phyloP scores from a whole-genome alignment of 2,797 vertebrate genomes.

The Decapterus maruadsi region DNA sequence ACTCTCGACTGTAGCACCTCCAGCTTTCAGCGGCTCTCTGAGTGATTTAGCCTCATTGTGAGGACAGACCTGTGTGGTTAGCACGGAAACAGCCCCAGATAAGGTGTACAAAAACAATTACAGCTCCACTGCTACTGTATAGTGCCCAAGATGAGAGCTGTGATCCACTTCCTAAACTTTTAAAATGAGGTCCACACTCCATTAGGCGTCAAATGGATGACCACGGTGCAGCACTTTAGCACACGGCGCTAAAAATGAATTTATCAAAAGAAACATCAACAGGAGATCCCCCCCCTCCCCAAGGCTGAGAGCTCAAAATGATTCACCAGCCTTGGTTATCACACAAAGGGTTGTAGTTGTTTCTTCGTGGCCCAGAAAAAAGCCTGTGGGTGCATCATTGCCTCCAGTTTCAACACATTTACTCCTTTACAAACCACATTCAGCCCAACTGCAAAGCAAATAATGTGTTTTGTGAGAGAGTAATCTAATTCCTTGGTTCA shows the following conservation, averaged over 20 bases:
- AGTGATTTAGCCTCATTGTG: slow-evolving; percentile 28
- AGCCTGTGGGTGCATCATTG: slow-evolving; percentile 30
- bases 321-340: slow-evolving; percentile 41
- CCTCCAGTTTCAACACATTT: slow-evolving; percentile 29
- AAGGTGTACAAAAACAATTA: slow-evolving; percentile 44
- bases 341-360: slow-evolving; percentile 36
- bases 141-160: slow-evolving; percentile 16
- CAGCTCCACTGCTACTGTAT: slow-evolving; percentile 3
- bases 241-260: slow-evolving; percentile 35
- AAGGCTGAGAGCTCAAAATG: slow-evolving; percentile 26
- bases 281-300: slow-evolving; percentile 18
- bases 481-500: slow-evolving; percentile 67
- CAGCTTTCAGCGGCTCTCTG: not conserved
- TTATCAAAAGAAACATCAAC: slow-evolving; percentile 31
- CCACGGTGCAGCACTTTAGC: slow-evolving; percentile 30
- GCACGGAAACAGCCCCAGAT: slow-evolving; percentile 15
- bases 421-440: slow-evolving; percentile 53
- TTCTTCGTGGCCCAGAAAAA: slow-evolving; percentile 24
- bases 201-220: slow-evolving; percentile 54
- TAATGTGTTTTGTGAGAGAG: slow-evolving; percentile 52
- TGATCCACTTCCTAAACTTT: slow-evolving; percentile 43
- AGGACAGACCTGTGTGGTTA: slow-evolving; percentile 19
- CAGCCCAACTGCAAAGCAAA: slow-evolving; percentile 42
- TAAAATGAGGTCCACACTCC: slow-evolving; percentile 42
- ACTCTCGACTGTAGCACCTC: slow-evolving; percentile 16